A percentile compares a stretch with the other conserved stretches of the same genome.
Conservation (phyloP, 2,888 invertebrate species). For the Nephrotoma guestfalica region DNA sequence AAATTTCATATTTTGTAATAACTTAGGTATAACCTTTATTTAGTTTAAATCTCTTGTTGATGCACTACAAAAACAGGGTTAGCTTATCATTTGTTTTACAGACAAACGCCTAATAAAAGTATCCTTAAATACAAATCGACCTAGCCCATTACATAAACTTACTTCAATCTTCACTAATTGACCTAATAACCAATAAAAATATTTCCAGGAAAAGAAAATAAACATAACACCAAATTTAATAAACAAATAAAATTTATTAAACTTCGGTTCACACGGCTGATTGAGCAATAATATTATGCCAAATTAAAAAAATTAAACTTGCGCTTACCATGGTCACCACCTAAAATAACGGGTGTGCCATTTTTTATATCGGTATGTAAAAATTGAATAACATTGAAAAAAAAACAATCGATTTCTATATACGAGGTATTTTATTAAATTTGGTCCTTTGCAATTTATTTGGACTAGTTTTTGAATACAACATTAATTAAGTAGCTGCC, state of each 20-base stretch:
- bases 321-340: neutral
- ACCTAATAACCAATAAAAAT: neutral
- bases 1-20: no score
- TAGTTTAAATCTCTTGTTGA: no score
- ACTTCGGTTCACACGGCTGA: neutral
- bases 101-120: no score
- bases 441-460: no score
- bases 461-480: no score
- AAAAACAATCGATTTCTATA: neutral
- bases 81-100: no score
- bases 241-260: neutral
- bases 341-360: no score
- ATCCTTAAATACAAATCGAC: no score
- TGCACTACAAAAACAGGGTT: no score
- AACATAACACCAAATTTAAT: neutral
- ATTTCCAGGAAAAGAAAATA: neutral
- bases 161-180: neutral
- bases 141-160: neutral
- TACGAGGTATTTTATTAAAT: neutral
- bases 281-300: neutral
- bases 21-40: no score
- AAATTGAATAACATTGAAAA: no score
- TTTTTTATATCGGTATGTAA: neutral
- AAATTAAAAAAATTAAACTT: neutral
- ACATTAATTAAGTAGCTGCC: no score